Evolutionary conservation across 2,888 invertebrate species (phyloP), one percentile per base, ranked within the genome.

Genomic region (Epirrita christyi): DNA sequence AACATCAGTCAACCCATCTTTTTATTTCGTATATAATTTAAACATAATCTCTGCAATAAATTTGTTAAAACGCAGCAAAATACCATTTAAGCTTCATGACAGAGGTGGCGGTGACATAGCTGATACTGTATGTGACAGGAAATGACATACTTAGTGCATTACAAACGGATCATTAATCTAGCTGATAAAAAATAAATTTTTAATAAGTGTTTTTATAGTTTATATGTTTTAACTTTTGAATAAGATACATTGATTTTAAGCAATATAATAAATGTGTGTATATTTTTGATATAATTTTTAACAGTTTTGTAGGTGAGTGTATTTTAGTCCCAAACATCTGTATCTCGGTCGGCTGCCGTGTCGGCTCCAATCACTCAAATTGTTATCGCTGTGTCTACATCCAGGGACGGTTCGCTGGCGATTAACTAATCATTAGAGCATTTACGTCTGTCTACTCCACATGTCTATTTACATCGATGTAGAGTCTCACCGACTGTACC

Each of bases 281-380:
- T n/a, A n/a, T n/a, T n/a, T n/a, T n/a, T n/a, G n/a, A 21, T 21
- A 4, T 21, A 21, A 21, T 4, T 2, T 21, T 21, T 14, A 54
- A 55, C 45, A 61, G 59, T 59, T 63, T 61, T 61, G 58, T 64
- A 34, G 43, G 10, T 44, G 55, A 42, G 41, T 55, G 55, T 64
- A 55, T 53, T 61, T 50, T 38, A 48, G 44, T 44, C 42, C 50
- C 45, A 56, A 64, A 73, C 74, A 71, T 78, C 73, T 69, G 67
- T 68, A 70, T 69, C 67, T 71, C 73, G 70, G 68, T 73, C 61
- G 69, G 67, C 63, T 74, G 73, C 73, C 70, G 68, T 63, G 80
- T 80, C 80, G 72, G 71, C 69, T 76, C 69, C 71, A 73, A 79
- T 81, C 77, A 81, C 75, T 81, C 78, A 75, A 76, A 72, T 73